Evolutionary conservation across 2,797 vertebrate species (phyloP).

Genomic region (Numenius phaeopus): DNA sequence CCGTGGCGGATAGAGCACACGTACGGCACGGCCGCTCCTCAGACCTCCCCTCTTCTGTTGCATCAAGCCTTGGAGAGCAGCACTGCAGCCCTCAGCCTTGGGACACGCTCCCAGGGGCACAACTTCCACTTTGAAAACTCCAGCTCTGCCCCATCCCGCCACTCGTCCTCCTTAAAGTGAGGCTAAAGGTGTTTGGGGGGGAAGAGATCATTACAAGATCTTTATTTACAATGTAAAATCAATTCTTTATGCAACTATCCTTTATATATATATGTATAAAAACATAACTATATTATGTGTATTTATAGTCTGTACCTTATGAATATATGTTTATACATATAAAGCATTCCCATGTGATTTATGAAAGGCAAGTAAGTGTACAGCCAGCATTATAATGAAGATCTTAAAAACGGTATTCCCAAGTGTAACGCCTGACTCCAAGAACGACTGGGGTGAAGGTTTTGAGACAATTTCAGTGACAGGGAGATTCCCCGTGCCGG

Average conservation of each 20-base stretch:
- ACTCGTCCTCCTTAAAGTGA: neutral
- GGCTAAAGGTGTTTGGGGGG: neutral
- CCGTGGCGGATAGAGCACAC: accelerated
- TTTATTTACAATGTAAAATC: neutral
- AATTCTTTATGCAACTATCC: neutral
- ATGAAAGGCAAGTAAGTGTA: neutral
- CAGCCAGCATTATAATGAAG: neutral
- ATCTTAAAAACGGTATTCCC: neutral
- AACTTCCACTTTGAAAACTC: neutral
- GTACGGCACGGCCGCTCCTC: accelerated
- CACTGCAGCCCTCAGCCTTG: neutral
- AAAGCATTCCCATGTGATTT: neutral
- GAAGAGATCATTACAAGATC: neutral
- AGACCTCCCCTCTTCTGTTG: neutral
- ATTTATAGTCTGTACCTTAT: neutral
- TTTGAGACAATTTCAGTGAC: neutral
- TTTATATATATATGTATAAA: neutral
- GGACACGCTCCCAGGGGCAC: neutral
- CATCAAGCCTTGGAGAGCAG: neutral
- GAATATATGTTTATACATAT: neutral
- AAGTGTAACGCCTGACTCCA: neutral
- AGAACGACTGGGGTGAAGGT: neutral
- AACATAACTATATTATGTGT: no score
- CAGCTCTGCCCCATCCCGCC: neutral
- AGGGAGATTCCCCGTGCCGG: accelerated